These are phyloP conservation scores for Aphidius gifuensis DNA, from an alignment of 1,140 invertebrate genomes.

Conservation along the genomic window DNA sequence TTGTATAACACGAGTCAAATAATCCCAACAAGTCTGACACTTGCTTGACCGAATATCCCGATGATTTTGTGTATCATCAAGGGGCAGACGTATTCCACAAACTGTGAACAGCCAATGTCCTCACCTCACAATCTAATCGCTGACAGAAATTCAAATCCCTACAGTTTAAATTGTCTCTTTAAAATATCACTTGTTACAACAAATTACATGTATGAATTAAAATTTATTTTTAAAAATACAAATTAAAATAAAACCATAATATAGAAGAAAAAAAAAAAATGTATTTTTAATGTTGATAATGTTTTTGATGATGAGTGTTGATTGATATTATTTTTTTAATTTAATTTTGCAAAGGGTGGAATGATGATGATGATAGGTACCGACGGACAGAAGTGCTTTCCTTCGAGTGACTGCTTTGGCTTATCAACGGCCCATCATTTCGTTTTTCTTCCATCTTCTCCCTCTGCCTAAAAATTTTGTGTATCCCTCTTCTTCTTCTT, in stretches of 20 bases:
- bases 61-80: slow-evolving; percentile 33
- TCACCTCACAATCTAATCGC: slow-evolving; percentile 35
- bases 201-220: too few relatives aligned
- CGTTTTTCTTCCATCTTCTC: slow-evolving; percentile 1
- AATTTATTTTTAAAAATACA: too few relatives aligned
- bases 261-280: slow-evolving; percentile 11
- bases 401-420: slow-evolving; percentile 38
- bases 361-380: slow-evolving; percentile 16
- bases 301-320: slow-evolving; percentile 1
- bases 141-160: slow-evolving; percentile 26
- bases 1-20: slow-evolving; percentile 7
- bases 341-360: slow-evolving; percentile 16
- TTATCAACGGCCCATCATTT: slow-evolving; percentile 51
- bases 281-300: slow-evolving; percentile 18
- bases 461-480: background rate
- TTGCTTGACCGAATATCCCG: slow-evolving; percentile 31
- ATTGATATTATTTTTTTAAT: background rate
- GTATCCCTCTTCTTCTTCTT: slow-evolving; percentile 1
- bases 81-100: slow-evolving; percentile 18
- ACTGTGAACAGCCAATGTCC: slow-evolving; percentile 39
- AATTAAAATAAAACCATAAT: background rate
- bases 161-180: too few relatives aligned
- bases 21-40: slow-evolving; percentile 19
- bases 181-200: too few relatives aligned
- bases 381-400: slow-evolving; percentile 31